Conservation (phyloP, 2,888 invertebrate species). For the Hydroisotoma schaefferi region DNA sequence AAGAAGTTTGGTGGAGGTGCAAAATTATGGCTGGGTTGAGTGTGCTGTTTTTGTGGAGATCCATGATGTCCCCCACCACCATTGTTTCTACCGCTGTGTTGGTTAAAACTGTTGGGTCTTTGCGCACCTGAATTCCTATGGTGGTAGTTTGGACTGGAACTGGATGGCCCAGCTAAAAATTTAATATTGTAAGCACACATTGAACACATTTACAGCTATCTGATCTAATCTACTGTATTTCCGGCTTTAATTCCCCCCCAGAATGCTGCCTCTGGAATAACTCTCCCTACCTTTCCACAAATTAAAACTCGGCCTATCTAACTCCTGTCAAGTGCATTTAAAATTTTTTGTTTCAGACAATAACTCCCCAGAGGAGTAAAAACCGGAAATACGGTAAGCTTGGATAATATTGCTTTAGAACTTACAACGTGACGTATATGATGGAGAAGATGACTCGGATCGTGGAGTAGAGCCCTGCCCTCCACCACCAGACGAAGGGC, state of each 20-base stretch:
- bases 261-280: no score
- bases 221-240: background rate
- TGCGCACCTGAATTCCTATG: background rate
- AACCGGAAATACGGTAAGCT: no score
- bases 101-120: conserved; percentile 4
- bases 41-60: conserved; percentile 35
- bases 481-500: conserved; percentile 12
- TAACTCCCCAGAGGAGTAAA: no score
- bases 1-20: conserved; percentile 38
- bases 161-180: conserved; percentile 17
- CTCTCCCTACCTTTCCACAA: no score
- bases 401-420: background rate
- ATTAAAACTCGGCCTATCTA: no score
- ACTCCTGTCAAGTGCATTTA: no score
- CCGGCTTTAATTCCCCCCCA: no score
- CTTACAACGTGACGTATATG: conserved; percentile 28
- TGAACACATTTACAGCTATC: background rate
- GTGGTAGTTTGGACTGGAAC: background rate
- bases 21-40: conserved; percentile 39
- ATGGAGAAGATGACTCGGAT: conserved; percentile 19
- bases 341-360: background rate
- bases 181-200: background rate
- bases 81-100: conserved; percentile 2
- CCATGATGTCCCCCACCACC: conserved; percentile 11
- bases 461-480: conserved; percentile 10